Percentiles rank a stretch among this genome's conserved stretches.
Conservation (phyloP, 2,113 vertebrate genomes). For the Xenus cinereus region DNA sequence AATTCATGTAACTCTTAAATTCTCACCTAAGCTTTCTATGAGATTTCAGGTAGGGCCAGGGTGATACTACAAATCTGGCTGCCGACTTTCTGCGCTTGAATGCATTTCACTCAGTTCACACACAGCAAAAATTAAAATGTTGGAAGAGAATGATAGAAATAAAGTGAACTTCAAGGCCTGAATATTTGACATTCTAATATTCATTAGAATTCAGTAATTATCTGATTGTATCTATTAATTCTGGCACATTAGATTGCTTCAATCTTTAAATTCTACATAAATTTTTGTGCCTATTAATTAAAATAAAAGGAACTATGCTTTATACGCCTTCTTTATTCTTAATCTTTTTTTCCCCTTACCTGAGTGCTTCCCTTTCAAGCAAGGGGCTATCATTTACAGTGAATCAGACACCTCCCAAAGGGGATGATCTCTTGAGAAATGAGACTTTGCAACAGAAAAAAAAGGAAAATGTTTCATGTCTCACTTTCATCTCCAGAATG, state of each 20-base stretch:
- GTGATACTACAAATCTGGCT: background rate
- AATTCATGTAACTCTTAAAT: background rate
- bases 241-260: constrained; percentile 15
- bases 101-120: background rate
- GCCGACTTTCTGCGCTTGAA: background rate
- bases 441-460: background rate
- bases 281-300: constrained; percentile 25
- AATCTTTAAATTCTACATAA: background rate
- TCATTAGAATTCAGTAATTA: constrained; percentile 28
- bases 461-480: constrained; percentile 39
- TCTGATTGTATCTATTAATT: constrained; percentile 55
- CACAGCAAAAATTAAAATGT: background rate
- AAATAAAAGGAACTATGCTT: background rate
- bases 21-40: background rate
- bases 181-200: constrained; percentile 13
- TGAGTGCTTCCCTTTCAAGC: background rate
- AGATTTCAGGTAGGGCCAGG: background rate
- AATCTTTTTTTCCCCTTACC: background rate
- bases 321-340: background rate
- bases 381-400: background rate
- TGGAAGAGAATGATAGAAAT: background rate
- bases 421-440: constrained; percentile 36
- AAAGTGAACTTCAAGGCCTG: background rate
- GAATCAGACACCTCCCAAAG: constrained; percentile 12
- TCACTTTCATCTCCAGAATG: constrained; percentile 63